Conservation (phyloP, 2,113 vertebrate genomes). For the Rhabdomys dilectus region DNA sequence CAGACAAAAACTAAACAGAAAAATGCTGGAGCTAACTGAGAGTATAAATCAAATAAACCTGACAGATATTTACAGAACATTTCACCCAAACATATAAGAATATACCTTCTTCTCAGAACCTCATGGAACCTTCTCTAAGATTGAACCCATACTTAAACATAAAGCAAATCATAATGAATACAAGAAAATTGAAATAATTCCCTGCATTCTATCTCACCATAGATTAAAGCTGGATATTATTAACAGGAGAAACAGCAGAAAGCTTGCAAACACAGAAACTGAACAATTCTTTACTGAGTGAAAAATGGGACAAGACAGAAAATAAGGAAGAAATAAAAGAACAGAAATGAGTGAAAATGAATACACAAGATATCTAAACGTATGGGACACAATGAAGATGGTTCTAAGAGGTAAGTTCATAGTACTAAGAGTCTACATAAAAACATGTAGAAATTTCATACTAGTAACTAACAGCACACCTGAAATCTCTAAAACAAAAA, state of each 20-base stretch:
- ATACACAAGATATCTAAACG: neutral
- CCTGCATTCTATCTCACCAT: neutral
- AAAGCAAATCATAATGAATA: neutral
- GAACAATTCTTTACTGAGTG: neutral
- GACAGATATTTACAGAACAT: neutral
- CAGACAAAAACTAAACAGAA: neutral
- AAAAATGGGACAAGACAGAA: neutral
- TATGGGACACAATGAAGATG: neutral
- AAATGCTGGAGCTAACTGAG: neutral
- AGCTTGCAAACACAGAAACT: neutral
- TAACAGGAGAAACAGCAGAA: neutral
- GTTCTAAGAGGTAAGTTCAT: neutral
- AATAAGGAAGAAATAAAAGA: neutral
- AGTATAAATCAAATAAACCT: neutral
- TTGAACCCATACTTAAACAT: neutral
- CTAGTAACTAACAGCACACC: neutral
- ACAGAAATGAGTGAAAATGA: neutral
- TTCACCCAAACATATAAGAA: neutral
- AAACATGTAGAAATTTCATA: neutral
- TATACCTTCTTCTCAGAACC: neutral
- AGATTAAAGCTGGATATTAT: neutral
- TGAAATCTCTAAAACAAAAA: neutral
- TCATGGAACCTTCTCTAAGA: neutral
- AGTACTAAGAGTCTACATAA: neutral
- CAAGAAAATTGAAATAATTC: neutral